Evolutionary conservation across 2,888 invertebrate genomes (phyloP), one percentile per base, ranked within the genome.

Genomic region (Lasioglossum morio): DNA sequence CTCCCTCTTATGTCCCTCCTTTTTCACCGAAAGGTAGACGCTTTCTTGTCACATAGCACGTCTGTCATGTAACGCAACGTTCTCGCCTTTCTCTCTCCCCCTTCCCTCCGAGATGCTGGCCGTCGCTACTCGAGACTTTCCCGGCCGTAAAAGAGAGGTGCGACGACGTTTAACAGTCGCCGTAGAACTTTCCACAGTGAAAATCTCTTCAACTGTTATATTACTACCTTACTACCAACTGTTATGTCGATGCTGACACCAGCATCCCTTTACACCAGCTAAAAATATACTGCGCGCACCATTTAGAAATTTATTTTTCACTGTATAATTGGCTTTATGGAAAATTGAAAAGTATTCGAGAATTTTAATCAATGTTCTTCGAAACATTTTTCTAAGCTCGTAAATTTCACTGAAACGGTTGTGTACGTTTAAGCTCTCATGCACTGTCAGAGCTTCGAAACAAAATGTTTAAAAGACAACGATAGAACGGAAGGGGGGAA

Each of bases 1-100:
- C 70, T 77, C 77, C 53, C 77, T 19, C 70, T 78, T 60, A 37
- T 16, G 46, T 46, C 37, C 4, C 23, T 34, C 37, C 60, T 72
- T 37, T 46, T 72, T 43, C 37, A 37, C 40, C 34, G 37, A 34
- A 7, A 43, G 43, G 12, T 40, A 23, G 48, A 30, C n/a, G 69
- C 1, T 37, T 72, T 70, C 81, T 46, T 30, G 3, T 63, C 60
- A 30, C 40, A 60, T n/a, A 7, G 60, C 57, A 27, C 40, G 76
- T 40, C 40, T 60, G 60, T 60, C 70, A 70, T 70, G 70, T 37
- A 70, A 70, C 40, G 70, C 37, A 70, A 70, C 40, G 40, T 40
- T 37, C 23, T 40, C 10, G 23, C 69, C 23, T 4, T 34, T 1
- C 40, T 12, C 34, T 34, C 66, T 1, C 40, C 23, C n/a, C 7